These are phyloP conservation scores for Aspidiotus destructor DNA, from an alignment of 2,888 invertebrate genomes.

Conservation along the genomic window DNA sequence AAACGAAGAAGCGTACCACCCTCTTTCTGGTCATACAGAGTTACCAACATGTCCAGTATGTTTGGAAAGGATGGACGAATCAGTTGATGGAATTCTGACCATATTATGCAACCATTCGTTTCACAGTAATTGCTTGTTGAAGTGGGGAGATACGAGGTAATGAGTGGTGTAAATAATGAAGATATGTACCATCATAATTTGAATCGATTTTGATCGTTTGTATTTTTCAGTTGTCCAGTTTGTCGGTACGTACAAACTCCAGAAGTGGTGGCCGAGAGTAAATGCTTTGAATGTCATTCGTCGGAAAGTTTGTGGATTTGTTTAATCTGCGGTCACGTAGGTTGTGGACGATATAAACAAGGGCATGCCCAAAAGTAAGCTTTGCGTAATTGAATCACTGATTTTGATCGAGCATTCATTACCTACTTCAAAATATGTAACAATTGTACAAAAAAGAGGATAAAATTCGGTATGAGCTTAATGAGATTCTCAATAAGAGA, in stretches of 20 bases:
- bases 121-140: conserved; percentile 86
- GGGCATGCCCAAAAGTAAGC: conserved; percentile 76
- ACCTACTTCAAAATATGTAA: too few relatives aligned
- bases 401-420: too few relatives aligned
- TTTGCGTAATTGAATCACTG: too few relatives aligned
- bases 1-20: conserved; percentile 56
- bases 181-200: too few relatives aligned
- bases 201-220: neutral
- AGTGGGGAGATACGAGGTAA: conserved; percentile 84
- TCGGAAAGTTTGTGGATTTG: conserved; percentile 94
- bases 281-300: conserved; percentile 58
- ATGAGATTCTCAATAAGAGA: too few relatives aligned
- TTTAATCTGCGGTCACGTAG: conserved; percentile 94
- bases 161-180: neutral
- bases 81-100: conserved; percentile 91
- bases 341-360: conserved; percentile 82
- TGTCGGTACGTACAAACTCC: conserved; percentile 85
- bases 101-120: conserved; percentile 98
- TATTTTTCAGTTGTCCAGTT: conserved; percentile 73
- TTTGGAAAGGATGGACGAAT: conserved; percentile 95
- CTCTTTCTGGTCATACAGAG: conserved; percentile 76
- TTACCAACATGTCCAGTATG: conserved; percentile 96
- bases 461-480: too few relatives aligned
- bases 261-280: conserved; percentile 59
- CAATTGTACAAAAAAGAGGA: too few relatives aligned